Evolutionary conservation across 2,113 vertebrate species (phyloP).

Genomic region (Ptychochromis oligacanthus): DNA sequence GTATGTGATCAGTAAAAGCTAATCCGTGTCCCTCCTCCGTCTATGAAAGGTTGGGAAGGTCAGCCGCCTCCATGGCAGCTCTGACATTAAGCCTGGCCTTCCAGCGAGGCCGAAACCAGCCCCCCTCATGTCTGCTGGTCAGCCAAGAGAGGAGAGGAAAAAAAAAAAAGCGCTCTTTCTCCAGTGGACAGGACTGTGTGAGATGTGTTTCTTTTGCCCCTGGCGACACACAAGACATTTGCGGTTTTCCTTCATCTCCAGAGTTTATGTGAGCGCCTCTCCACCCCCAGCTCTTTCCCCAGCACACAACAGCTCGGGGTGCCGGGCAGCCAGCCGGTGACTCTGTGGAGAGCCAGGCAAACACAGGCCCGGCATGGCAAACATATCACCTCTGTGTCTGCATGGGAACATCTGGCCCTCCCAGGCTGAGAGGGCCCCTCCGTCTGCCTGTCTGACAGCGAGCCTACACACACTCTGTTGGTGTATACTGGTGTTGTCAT

Average conservation of each 20-base stretch:
- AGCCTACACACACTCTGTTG: constrained; percentile 41
- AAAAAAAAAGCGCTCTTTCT: constrained; percentile 47
- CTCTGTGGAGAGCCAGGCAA: constrained; percentile 65
- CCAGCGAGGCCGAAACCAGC: constrained; percentile 46
- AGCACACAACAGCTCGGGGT: constrained; percentile 36
- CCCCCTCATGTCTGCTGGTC: constrained; percentile 42
- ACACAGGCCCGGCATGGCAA: constrained; percentile 70
- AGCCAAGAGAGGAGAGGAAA: neutral
- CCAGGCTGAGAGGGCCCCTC: constrained; percentile 42
- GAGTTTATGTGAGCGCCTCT: constrained; percentile 39
- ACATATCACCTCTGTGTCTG: constrained; percentile 76
- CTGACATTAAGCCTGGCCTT: constrained; percentile 70
- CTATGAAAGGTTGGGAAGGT: constrained; percentile 62
- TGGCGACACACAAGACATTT: constrained; percentile 57
- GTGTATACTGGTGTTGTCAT: constrained; percentile 58
- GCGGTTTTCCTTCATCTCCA: constrained; percentile 49
- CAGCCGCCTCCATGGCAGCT: constrained; percentile 57
- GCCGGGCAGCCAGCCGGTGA: constrained; percentile 48
- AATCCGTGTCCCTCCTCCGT: constrained; percentile 39
- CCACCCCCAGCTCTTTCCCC: constrained; percentile 40
- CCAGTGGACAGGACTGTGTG: constrained; percentile 22
- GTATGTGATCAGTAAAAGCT: constrained; percentile 48
- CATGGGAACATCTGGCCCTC: constrained; percentile 77
- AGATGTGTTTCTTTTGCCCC: constrained; percentile 45
- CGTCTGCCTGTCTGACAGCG: constrained; percentile 46